Base-by-base conservation (phyloP, 2,888 invertebrate species). In the Lutraria lutraria region DNA sequence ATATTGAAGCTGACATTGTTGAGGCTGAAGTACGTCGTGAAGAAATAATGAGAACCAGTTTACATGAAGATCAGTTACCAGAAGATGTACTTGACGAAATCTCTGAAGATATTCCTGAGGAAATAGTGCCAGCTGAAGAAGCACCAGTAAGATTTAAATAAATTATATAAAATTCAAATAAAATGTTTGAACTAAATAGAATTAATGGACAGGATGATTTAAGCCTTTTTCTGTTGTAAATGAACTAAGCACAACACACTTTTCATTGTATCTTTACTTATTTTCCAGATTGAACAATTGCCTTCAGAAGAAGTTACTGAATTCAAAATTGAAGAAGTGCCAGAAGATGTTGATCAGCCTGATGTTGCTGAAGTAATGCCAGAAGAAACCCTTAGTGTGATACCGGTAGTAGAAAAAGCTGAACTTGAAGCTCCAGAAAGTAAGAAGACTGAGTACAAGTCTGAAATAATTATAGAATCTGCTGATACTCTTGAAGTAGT, bases 41-140 rank as follows among this genome's bases (percentile, higher is more conserved):
- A 19, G 89, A 91, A 68, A 89, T 92, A 29, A 85, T 92, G 88
- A 86, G 88, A 21, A 85, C 92, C n/a, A 90, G 89, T 84, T 83
- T 90, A 19, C 92, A 92, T 43, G 92, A 90, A 52, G 89, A 90
- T 60, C 88, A 88, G 72, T 10, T 88, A n/a, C 85, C 81, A 6
- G 89, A 89, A 76, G 90, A 82, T 52, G 85, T 81, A 31, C 81
- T 90, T 25, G 86, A 88, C 72, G 91, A 92, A 12, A 31, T 92
- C 31, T 85, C 90, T n/a, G 89, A 87, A 31, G 94, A 94, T 87
- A 91, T 92, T 2, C 92, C 89, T 82, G 91, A 84, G 60, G 92
- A 92, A 72, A 89, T 81, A 60, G 43, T 81, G 12, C 88, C 90
- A 25, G 83, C 72, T 54, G 91, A 92, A 81, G 91, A 89, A 80